Evolutionary conservation across 1,140 invertebrate species (phyloP).

Genomic region (Chrysoperla carnea): DNA sequence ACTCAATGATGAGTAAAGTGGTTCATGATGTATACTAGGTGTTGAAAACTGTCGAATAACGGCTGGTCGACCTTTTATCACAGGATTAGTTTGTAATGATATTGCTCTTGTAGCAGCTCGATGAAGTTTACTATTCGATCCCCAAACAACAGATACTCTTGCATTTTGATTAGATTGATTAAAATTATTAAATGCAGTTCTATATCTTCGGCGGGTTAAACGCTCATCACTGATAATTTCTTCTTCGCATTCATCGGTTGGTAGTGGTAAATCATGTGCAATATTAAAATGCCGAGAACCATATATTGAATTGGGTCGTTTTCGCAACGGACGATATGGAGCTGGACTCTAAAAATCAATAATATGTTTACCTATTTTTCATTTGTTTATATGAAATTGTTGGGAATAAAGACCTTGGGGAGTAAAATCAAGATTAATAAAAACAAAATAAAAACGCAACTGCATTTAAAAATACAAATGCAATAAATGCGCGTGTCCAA

Average conservation of each 20-base stretch:
- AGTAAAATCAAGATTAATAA: too few relatives aligned
- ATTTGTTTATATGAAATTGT: too few relatives aligned
- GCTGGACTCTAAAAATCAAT: constrained; percentile 13
- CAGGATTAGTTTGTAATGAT: constrained; percentile 14
- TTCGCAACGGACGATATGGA: constrained; percentile 19
- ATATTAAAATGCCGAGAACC: constrained; percentile 31
- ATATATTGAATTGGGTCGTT: constrained; percentile 15
- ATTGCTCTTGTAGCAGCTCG: constrained; percentile 12
- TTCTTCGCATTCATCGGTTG: constrained; percentile 36
- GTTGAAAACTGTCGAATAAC: constrained; percentile 14
- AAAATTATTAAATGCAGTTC: neutral
- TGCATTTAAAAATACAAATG: too few relatives aligned
- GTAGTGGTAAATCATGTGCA: constrained; percentile 37
- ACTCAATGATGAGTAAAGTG: neutral
- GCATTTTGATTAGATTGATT: too few relatives aligned
- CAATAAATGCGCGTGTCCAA: too few relatives aligned
- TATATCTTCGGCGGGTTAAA: neutral
- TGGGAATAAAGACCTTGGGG: too few relatives aligned
- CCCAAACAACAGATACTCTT: neutral
- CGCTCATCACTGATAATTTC: neutral
- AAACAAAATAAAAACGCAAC: too few relatives aligned
- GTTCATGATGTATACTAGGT: constrained; percentile 13
- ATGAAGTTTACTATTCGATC: constrained; percentile 1
- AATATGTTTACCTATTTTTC: neutral
- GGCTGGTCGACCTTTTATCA: constrained; percentile 6